phyloP scores from a whole-genome alignment of 2,113 vertebrate species.

The Myotis davidii region DNA sequence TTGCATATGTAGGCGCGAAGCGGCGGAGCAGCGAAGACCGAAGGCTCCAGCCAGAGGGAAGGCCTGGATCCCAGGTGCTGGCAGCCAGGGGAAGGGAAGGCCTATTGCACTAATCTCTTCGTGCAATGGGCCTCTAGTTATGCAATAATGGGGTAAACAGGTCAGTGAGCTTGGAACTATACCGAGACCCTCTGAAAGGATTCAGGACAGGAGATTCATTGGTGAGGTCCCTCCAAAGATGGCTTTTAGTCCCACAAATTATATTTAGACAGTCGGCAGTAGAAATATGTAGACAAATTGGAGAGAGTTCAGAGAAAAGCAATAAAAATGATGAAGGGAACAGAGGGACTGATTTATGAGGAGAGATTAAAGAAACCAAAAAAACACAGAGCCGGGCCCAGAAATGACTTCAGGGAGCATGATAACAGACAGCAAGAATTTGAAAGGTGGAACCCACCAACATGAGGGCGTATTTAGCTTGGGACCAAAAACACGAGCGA shows the following conservation, averaged over 20 bases:
- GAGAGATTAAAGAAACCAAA: conserved; percentile 72
- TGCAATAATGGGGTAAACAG: not conserved
- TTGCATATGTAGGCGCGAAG: too few species aligned
- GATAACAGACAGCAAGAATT: conserved; percentile 48
- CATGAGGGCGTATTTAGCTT: not conserved
- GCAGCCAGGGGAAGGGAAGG: too few species aligned
- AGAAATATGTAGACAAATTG: conserved; percentile 72
- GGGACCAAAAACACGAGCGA: not conserved
- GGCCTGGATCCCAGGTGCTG: too few species aligned
- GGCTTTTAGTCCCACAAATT: conserved; percentile 51
- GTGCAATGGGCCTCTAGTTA: not conserved
- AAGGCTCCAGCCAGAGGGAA: too few species aligned
- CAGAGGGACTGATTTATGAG: conserved; percentile 64
- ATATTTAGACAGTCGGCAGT: conserved; percentile 50
- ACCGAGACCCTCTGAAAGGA: conserved; percentile 12
- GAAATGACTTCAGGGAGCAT: conserved; percentile 64
- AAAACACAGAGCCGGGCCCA: conserved; percentile 51
- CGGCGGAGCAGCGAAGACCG: too few species aligned
- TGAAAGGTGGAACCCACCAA: conserved; percentile 14
- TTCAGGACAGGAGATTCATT: conserved; percentile 40
- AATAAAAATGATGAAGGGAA: conserved; percentile 70
- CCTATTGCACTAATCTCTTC: too few species aligned
- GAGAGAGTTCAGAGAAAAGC: conserved; percentile 74
- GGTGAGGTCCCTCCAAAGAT: conserved; percentile 43
- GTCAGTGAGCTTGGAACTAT: conserved; percentile 9